These are phyloP conservation scores for Ptychochromis oligacanthus DNA, from an alignment of 2,113 vertebrate species.

Conservation along the genomic window DNA sequence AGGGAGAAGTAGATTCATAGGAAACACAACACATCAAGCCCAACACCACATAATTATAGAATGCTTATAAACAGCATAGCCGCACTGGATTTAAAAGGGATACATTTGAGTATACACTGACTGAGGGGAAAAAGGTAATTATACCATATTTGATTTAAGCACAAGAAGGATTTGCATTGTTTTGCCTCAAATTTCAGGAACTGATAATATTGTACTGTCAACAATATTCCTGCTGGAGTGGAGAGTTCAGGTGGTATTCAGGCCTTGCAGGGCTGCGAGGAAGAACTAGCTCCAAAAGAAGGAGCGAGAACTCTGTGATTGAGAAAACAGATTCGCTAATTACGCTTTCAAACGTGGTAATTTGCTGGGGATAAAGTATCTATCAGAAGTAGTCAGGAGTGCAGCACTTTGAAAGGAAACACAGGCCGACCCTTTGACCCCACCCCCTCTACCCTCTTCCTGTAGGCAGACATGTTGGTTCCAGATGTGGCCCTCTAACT, in stretches of 20 bases:
- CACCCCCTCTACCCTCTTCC: slow-evolving; percentile 87
- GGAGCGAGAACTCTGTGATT: slow-evolving; percentile 87
- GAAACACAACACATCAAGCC: slow-evolving; percentile 50
- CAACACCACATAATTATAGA: slow-evolving; percentile 55
- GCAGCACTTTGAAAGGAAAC: slow-evolving; percentile 89
- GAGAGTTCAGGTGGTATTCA: slow-evolving; percentile 66
- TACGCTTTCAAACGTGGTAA: slow-evolving; percentile 92
- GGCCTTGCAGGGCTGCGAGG: slow-evolving; percentile 56
- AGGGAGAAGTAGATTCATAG: slow-evolving; percentile 33
- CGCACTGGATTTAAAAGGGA: slow-evolving; percentile 55
- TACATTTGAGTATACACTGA: slow-evolving; percentile 59
- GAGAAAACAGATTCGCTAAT: slow-evolving; percentile 96
- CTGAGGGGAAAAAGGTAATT: slow-evolving; percentile 40
- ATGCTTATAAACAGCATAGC: slow-evolving; percentile 55
- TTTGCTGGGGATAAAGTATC: slow-evolving; percentile 96
- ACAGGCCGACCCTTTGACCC: slow-evolving; percentile 87
- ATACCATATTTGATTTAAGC: slow-evolving; percentile 58
- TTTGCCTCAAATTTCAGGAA: slow-evolving; percentile 71
- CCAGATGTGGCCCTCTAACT: slow-evolving; percentile 87
- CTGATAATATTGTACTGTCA: slow-evolving; percentile 62
- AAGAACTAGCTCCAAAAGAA: slow-evolving; percentile 80
- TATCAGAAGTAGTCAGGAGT: slow-evolving; percentile 91
- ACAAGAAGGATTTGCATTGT: slow-evolving; percentile 63
- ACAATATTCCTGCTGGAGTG: slow-evolving; percentile 54
- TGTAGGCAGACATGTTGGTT: slow-evolving; percentile 91